Evolutionary conservation across 2,888 invertebrate genomes (phyloP).

Genomic region (Pollenia angustigena): DNA sequence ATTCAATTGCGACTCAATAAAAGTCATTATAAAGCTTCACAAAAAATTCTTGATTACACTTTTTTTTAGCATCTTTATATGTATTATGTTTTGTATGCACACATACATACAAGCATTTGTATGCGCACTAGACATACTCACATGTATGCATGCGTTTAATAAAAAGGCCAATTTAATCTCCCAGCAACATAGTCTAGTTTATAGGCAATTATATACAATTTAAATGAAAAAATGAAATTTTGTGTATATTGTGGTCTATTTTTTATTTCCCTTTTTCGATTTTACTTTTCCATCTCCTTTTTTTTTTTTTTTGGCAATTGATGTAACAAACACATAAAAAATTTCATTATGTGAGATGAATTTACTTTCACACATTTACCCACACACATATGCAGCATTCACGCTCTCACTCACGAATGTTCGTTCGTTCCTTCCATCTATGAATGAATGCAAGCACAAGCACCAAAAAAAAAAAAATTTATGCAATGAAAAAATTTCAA

Average conservation of each 20-base stretch:
- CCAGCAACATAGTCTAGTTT: slow-evolving; percentile 65
- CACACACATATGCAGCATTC: not conserved
- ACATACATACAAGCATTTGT: not conserved
- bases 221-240: slow-evolving; percentile 75
- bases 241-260: slow-evolving; percentile 73
- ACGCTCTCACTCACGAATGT: slow-evolving; percentile 13
- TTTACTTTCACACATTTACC: slow-evolving; percentile 63
- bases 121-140: slow-evolving; percentile 5
- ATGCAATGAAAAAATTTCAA: slow-evolving; percentile 58
- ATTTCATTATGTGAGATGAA: slow-evolving; percentile 75
- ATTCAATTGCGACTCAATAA: slow-evolving; percentile 66
- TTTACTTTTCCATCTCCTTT: slow-evolving; percentile 38
- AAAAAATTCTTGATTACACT: slow-evolving; percentile 52
- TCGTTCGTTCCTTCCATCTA: slow-evolving; percentile 38
- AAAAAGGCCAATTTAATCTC: slow-evolving; percentile 57
- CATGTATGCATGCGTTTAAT: not conserved
- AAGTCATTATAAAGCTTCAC: slow-evolving; percentile 52
- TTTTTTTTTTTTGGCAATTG: slow-evolving; percentile 70
- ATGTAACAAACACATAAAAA: slow-evolving; percentile 74
- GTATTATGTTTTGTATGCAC: not conserved
- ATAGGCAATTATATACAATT: slow-evolving; percentile 76
- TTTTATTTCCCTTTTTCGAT: slow-evolving; percentile 69
- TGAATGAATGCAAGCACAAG: slow-evolving; percentile 56
- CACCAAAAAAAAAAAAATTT: slow-evolving; percentile 60
- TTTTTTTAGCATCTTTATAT: slow-evolving; percentile 32